Evolutionary conservation across 1,140 invertebrate species (phyloP).

Genomic region (Sesamia nonagrioides): DNA sequence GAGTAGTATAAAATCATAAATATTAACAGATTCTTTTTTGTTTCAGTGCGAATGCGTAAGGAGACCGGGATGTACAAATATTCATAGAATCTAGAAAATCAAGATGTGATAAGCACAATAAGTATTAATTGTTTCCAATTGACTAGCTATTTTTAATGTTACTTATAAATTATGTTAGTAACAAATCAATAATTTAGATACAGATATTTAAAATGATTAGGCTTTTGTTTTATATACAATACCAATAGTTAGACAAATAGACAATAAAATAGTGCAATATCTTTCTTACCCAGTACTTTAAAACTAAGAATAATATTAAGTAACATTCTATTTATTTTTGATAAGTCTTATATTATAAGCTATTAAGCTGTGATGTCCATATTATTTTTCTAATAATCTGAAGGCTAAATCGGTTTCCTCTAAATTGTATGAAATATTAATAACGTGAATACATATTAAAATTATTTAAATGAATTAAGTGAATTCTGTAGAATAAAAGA

Average conservation of each 20-base stretch:
- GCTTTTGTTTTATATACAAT: neutral
- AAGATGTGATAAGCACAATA: conserved; percentile 27
- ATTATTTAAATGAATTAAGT: conserved; percentile 43
- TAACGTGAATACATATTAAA: conserved; percentile 24
- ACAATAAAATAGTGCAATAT: conserved; percentile 62
- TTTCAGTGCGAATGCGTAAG: conserved; percentile 83
- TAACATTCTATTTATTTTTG: conserved; percentile 47
- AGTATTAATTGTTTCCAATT: conserved; percentile 16
- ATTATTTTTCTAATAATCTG: conserved; percentile 45
- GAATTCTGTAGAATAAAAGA: conserved; percentile 25
- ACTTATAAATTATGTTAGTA: conserved; percentile 11
- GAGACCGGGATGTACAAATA: conserved; percentile 84
- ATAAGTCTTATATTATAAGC: conserved; percentile 23
- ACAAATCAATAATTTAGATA: neutral
- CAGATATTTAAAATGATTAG: conserved; percentile 8
- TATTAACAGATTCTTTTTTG: conserved; percentile 56
- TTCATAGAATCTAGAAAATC: conserved; percentile 62
- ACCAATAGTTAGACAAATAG: conserved; percentile 26
- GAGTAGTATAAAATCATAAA: neutral
- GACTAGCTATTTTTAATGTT: conserved; percentile 28
- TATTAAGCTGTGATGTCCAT: conserved; percentile 51
- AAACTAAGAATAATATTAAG: conserved; percentile 22
- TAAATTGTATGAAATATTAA: conserved; percentile 29
- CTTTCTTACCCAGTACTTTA: conserved; percentile 51
- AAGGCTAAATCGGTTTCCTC: conserved; percentile 47